Evolutionary conservation across 2,888 invertebrate genomes (phyloP), one percentile per base, ranked within the genome.

Genomic region (Parochlus steinenii): DNA sequence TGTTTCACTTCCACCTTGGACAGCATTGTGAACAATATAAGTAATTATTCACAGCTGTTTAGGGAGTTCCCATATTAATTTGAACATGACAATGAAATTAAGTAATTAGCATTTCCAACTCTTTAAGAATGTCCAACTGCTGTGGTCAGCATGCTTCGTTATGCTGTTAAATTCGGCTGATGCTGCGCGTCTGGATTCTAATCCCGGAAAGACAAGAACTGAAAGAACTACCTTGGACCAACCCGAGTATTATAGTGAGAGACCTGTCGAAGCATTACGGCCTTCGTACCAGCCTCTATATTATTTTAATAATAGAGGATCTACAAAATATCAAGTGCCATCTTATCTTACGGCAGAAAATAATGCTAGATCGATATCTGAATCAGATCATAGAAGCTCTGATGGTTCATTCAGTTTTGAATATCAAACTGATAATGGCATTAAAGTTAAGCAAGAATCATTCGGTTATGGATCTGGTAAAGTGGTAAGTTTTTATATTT

Each of bases 341-440:
- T 17, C 20, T 12, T 36, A 36, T 11, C 16, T 29, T 11, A 11
- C 30, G n/a, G 30, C 29, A 8, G 30, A 36, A 22, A 18, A 16
- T 10, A 24, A 36, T 17, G 19, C 36, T 3, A 17, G 19, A 24
- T 23, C 36, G 6, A 3, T 15, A 17, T 30, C 23, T 14, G 29
- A 29, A 2, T 10, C 16, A 10, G 36, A 36, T 20, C 24, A 16
- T 16, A 29, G 36, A 16, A 22, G 7, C 8, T 8, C 24, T 5
- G 36, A 36, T 30, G 36, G 36, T n/a, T 30, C 22, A 16, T 36
- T 30, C 18, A 11, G 24, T 5, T 36, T 30, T 24, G 36, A 36
- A 17, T 36, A 36, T 29, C 14, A 24, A 12, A 36, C 36, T 6
- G 28, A 18, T n/a, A 36, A 36, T 24, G 36, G 36, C 7, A 36